Evolutionary conservation across 2,888 invertebrate species (phyloP).

Genomic region (Rhagonycha lutea): DNA sequence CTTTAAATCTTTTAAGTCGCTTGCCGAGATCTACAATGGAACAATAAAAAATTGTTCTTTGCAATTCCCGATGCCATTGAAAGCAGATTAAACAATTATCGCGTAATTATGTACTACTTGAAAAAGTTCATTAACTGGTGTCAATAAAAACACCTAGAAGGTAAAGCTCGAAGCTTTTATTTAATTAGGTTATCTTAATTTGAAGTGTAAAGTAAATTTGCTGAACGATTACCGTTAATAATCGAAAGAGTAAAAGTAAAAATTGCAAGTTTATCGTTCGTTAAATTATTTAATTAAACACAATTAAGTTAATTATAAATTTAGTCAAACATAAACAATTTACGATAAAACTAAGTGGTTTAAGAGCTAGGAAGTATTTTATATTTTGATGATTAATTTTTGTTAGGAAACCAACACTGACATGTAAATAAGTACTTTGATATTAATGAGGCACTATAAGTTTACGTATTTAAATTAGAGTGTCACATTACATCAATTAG

Average conservation of each 20-base stretch:
- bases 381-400: neutral
- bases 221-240: neutral
- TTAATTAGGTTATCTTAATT: neutral
- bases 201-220: neutral
- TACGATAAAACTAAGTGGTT: neutral
- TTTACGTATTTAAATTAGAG: neutral
- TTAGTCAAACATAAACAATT: neutral
- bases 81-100: neutral
- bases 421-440: neutral
- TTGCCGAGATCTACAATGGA: too few species aligned
- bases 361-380: neutral
- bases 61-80: neutral
- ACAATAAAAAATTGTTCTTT: neutral
- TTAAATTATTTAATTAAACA: neutral
- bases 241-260: neutral
- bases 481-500: neutral
- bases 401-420: neutral
- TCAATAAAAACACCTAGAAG: neutral
- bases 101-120: neutral
- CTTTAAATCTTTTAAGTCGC: too few species aligned
- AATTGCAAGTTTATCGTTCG: neutral
- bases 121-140: neutral
- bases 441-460: neutral
- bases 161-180: neutral
- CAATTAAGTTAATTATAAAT: neutral